Percentiles rank a stretch among this genome's conserved stretches.
These are phyloP conservation scores for Tragelaphus strepsiceros DNA, from an alignment of 2,113 vertebrate species.

Conservation along the genomic window DNA sequence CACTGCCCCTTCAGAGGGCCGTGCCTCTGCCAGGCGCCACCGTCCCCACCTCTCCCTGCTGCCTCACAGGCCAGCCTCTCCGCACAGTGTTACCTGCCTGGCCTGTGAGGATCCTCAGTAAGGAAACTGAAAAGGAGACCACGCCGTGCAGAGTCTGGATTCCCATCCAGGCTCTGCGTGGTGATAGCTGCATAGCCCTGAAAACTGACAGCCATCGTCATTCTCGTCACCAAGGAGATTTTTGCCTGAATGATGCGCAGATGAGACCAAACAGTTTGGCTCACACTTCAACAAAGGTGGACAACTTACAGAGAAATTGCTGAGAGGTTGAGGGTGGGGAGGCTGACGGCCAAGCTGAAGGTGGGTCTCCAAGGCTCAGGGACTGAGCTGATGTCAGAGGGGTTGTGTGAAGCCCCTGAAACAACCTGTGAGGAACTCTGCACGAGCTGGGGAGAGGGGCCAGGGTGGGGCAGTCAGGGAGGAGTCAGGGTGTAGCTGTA, in stretches of 20 bases:
- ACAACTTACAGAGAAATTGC: neutral
- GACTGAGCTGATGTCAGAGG: too few relatives aligned
- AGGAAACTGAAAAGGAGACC: neutral
- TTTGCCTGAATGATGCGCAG: neutral
- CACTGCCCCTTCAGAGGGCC: neutral
- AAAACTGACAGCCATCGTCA: neutral
- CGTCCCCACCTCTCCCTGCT: neutral
- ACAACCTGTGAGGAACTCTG: too few relatives aligned
- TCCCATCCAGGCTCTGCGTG: neutral
- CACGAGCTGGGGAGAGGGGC: neutral
- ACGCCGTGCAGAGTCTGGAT: neutral
- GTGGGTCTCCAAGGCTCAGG: neutral
- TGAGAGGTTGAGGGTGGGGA: neutral
- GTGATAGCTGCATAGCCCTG: neutral
- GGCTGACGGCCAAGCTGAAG: neutral
- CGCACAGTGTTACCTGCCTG: neutral
- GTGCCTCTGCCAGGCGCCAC: neutral
- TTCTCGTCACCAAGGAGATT: neutral
- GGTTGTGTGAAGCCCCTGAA: neutral
- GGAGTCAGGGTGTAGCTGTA: neutral
- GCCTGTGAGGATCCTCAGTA: neutral
- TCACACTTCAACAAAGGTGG: neutral
- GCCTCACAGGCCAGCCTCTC: neutral
- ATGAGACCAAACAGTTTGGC: neutral
- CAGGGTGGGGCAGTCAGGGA: neutral